Evolutionary conservation across 2,113 vertebrate genomes (phyloP), one percentile per base, ranked within the genome.

Genomic region (Nibea coibor): DNA sequence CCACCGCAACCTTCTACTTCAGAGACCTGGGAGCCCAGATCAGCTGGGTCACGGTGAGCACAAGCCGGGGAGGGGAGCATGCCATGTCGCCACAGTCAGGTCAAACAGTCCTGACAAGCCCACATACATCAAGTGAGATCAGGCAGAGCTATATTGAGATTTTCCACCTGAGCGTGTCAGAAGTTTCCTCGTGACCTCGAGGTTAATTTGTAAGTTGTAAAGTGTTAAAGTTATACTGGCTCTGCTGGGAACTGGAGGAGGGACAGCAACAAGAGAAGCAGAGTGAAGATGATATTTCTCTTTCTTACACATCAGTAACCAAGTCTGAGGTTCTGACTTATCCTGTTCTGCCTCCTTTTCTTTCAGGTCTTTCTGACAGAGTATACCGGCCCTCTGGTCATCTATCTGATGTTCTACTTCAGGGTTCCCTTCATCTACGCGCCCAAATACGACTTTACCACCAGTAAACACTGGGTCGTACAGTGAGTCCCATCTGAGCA

Each of bases 1-100:
- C 97, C 86, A 99, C 97, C 0, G 97, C 97, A 53, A 99, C 97
- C 0, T 95, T 99, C 66, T 99, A 98, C 94, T 99, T 98, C 93
- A 95, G 96, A 59, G 97, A 98, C 90, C 94, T 98, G 84, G 97
- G 97, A 22, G 96, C 97, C 0, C 97, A 99, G 94, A 98, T 98
- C 93, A 98, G 97, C 96, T 99, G 97, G 97, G 97, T 98, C 87
- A 98, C 97, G 51, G 97, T 98, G 89, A 96, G 95, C 91, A 53
- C 67, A 67, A 9, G 24, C 20, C 26, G 10, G 24, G 47, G 69
- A 72, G 26, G 19, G 54, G 71, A 53, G 72, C 48, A 47, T 2
- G 1, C 31, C 11, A 53, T 51, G 64, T 82, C 26, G 51, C 48
- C 56, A 75, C 56, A 35, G 47, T 47, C 17, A 0, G 54, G 53